Evolutionary conservation across 2,113 vertebrate species (phyloP).

Genomic region (Syngnathus floridae): DNA sequence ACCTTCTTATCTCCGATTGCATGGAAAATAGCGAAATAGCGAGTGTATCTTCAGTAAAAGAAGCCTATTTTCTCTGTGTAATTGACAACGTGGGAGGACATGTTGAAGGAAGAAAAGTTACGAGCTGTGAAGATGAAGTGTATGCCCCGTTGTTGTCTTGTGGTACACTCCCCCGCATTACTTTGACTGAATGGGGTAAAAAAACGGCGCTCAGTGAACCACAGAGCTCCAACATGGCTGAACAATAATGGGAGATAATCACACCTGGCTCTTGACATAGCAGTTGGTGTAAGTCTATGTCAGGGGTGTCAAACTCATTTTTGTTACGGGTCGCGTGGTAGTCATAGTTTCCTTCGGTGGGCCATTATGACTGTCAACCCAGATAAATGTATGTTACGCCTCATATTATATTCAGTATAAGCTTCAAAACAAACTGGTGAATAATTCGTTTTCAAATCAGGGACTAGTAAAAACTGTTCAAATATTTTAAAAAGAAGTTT

Average conservation of each 20-base stretch:
- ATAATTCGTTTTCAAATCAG: no score
- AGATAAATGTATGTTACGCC: no score
- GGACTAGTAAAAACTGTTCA: no score
- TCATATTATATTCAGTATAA: no score
- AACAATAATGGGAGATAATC: neutral
- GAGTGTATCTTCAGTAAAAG: constrained; percentile 18
- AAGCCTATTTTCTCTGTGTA: constrained; percentile 29
- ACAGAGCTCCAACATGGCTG: neutral
- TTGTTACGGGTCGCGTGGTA: no score
- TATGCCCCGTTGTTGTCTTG: neutral
- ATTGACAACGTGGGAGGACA: constrained; percentile 50
- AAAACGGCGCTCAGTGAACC: neutral
- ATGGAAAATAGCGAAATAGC: constrained; percentile 10
- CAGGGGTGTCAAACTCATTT: no score
- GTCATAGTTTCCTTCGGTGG: no score
- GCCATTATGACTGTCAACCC: no score
- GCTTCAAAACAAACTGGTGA: no score
- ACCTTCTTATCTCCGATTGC: constrained; percentile 25
- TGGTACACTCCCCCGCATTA: neutral
- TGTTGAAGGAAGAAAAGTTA: constrained; percentile 1
- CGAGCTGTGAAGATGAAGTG: neutral
- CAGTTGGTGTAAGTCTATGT: neutral
- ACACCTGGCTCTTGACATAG: neutral
- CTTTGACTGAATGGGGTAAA: neutral
- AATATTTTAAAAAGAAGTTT: no score